These are phyloP conservation scores for Turdus rufiventris DNA, from an alignment of 2,113 vertebrate genomes.

Conservation along the genomic window DNA sequence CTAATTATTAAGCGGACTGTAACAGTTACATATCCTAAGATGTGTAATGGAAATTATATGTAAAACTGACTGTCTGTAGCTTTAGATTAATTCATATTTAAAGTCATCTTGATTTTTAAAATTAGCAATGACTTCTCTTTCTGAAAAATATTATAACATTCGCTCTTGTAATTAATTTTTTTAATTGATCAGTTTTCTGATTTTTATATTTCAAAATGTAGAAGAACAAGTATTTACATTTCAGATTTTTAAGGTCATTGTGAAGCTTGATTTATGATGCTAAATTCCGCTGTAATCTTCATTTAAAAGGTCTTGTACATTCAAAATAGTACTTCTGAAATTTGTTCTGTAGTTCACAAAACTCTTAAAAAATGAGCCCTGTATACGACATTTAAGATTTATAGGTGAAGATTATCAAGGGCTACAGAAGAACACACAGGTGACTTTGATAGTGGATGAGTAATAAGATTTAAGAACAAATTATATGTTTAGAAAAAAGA, in stretches of 20 bases:
- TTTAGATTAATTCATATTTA: constrained; percentile 36
- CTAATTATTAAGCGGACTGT: constrained; percentile 57
- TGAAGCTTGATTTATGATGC: background rate
- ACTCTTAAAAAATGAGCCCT: background rate
- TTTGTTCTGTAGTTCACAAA: background rate
- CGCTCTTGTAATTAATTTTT: background rate
- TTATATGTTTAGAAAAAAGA: background rate
- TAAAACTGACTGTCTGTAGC: background rate
- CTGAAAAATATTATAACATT: background rate
- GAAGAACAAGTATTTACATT: background rate
- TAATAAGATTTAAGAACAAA: background rate
- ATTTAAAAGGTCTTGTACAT: background rate
- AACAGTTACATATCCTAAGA: background rate
- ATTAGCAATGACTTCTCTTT: background rate
- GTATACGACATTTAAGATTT: background rate
- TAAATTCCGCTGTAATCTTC: background rate
- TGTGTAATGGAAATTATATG: constrained; percentile 8
- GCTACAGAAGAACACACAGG: background rate
- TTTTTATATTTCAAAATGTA: background rate
- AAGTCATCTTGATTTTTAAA: constrained; percentile 1
- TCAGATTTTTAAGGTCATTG: background rate
- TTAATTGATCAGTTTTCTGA: background rate
- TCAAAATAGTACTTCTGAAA: background rate
- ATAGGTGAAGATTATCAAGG: background rate
- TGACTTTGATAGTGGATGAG: background rate